These are phyloP conservation scores for Acipenser oxyrinchus DNA, from an alignment of 2,797 vertebrate genomes.

Conservation along the genomic window DNA sequence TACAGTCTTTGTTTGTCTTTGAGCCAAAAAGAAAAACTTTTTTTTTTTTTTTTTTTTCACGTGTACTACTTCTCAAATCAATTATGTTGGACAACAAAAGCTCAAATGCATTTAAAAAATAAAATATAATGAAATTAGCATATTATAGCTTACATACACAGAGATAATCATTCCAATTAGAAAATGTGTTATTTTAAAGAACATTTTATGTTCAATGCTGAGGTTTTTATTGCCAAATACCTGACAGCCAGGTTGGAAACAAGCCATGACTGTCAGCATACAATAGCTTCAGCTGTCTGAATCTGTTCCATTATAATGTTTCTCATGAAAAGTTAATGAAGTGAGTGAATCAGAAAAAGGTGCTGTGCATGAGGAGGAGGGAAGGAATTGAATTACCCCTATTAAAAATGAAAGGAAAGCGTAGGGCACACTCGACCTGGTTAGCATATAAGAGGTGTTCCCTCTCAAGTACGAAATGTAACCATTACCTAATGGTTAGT, in stretches of 20 bases:
- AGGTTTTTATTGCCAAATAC: constrained; percentile 70
- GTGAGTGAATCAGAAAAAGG: constrained; percentile 55
- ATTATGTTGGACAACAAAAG: not conserved
- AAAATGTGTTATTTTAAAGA: constrained; percentile 46
- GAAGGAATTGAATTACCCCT: constrained; percentile 61
- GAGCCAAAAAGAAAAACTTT: too few species aligned
- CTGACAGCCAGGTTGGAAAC: constrained; percentile 73
- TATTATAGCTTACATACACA: not conserved
- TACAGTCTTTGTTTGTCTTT: too few species aligned
- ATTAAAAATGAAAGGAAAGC: constrained; percentile 53
- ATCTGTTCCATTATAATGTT: constrained; percentile 65
- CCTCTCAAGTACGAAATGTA: constrained; percentile 4
- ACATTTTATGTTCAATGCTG: constrained; percentile 46
- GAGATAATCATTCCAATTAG: constrained; percentile 46
- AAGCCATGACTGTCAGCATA: constrained; percentile 63
- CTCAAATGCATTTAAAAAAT: not conserved
- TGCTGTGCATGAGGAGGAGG: constrained; percentile 44
- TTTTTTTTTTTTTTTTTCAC: too few species aligned
- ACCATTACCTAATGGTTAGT: too few species aligned
- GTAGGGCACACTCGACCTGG: constrained; percentile 44
- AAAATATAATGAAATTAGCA: not conserved
- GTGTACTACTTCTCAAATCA: not conserved
- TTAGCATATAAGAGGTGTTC: constrained; percentile 52
- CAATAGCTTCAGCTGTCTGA: constrained; percentile 54
- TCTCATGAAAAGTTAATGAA: constrained; percentile 79